Evolutionary conservation across 2,888 invertebrate species (phyloP).

Genomic region (Drosophila limbata): DNA sequence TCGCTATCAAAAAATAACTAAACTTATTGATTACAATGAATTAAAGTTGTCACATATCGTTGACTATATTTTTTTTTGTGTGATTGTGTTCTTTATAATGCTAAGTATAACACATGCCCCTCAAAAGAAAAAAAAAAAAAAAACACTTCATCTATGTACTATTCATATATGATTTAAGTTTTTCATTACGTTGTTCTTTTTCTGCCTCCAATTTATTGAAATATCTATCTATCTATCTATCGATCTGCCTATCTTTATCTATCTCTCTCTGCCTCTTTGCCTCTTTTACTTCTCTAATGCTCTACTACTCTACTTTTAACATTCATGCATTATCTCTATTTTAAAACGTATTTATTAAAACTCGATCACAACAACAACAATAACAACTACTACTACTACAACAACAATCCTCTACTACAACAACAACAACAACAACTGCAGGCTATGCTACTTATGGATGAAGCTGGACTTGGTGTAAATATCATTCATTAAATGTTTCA

Average conservation of each 20-base stretch:
- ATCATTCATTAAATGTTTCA: constrained; percentile 85
- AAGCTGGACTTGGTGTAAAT: constrained; percentile 95
- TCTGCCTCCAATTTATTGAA: background rate
- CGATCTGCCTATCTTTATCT: constrained; percentile 30
- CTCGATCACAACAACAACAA: constrained; percentile 56
- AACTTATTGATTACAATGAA: background rate
- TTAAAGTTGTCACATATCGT: constrained; percentile 24
- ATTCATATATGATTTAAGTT: background rate
- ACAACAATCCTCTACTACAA: constrained; percentile 33
- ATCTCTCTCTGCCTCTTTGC: constrained; percentile 48
- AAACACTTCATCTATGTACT: background rate
- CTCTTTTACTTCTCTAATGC: constrained; percentile 49
- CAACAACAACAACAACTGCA: constrained; percentile 85
- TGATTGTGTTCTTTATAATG: constrained; percentile 46
- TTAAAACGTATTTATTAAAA: constrained; percentile 68
- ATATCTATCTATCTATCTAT: constrained; percentile 16
- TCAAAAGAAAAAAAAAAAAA: background rate
- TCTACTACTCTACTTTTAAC: constrained; percentile 54
- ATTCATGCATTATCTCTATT: constrained; percentile 72
- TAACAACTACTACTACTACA: constrained; percentile 34
- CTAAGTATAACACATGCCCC: constrained; percentile 11
- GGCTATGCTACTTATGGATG: constrained; percentile 97
- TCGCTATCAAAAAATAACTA: background rate
- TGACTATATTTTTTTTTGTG: constrained; percentile 26
- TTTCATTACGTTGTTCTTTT: background rate